Evolutionary conservation across 2,888 invertebrate species (phyloP).

Genomic region (Agonopterix subpropinquella): DNA sequence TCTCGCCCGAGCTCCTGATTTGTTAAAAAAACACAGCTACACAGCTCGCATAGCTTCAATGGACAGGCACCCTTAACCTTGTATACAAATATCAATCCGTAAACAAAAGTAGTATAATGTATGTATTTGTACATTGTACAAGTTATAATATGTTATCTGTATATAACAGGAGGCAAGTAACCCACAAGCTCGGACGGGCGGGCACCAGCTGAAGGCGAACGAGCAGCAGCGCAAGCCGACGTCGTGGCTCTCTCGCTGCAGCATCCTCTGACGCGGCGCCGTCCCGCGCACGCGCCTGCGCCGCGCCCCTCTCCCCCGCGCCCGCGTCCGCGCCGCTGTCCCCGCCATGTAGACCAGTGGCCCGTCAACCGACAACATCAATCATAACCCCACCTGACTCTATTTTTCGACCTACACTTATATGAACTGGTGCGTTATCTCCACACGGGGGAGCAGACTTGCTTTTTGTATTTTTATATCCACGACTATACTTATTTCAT

Average conservation of each 20-base stretch:
- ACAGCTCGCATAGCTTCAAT: no score
- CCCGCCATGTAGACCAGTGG: neutral
- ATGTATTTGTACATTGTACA: no score
- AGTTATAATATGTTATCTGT: no score
- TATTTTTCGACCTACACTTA: conserved; percentile 63
- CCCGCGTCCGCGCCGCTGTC: conserved; percentile 8
- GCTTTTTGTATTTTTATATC: conserved; percentile 75
- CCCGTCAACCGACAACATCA: conserved; percentile 10
- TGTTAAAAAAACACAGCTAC: no score
- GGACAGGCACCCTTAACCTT: no score
- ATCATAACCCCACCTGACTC: conserved; percentile 20
- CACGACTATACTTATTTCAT: conserved; percentile 42
- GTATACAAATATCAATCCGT: no score
- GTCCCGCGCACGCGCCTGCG: conserved; percentile 15
- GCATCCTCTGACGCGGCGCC: conserved; percentile 86
- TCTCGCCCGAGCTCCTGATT: no score
- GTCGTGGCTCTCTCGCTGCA: conserved; percentile 91
- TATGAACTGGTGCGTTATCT: conserved; percentile 47
- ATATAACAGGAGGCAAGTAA: conserved; percentile 87
- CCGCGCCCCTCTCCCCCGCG: conserved; percentile 17
- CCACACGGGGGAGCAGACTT: conserved; percentile 48
- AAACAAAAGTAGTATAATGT: no score
- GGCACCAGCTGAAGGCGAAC: conserved; percentile 84
- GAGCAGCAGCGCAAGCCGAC: conserved; percentile 88
- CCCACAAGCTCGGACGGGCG: conserved; percentile 85